A percentile compares a stretch with the other conserved stretches of the same genome.
Conservation (phyloP, 2,797 vertebrate species). For the Crocidura indochinensis region DNA sequence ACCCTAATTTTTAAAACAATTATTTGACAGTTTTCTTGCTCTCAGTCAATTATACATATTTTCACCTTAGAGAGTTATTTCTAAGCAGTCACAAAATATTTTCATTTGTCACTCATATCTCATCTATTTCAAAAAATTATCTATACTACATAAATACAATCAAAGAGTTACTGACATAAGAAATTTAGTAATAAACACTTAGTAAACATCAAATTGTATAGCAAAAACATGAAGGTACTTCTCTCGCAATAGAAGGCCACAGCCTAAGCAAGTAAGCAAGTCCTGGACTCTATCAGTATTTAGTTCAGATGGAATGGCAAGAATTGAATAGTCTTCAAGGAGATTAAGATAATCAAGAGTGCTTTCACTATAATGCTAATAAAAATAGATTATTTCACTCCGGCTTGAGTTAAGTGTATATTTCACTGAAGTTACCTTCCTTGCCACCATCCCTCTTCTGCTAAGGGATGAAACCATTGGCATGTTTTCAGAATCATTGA, state of each 20-base stretch:
- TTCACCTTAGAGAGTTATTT: slow-evolving; percentile 12
- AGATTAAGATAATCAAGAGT: not conserved
- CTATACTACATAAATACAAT: not conserved
- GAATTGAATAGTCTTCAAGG: not conserved
- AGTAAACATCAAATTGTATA: not conserved
- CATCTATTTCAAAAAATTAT: slow-evolving; percentile 19
- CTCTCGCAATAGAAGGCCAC: rapidly evolving
- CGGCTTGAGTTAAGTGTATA: not conserved
- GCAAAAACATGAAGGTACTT: rapidly evolving
- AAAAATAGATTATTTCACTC: slow-evolving; percentile 10
- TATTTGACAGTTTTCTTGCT: slow-evolving; percentile 20
- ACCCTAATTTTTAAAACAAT: not conserved
- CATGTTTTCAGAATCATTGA: slow-evolving; percentile 34
- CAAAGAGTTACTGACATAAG: not conserved
- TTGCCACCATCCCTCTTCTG: not conserved
- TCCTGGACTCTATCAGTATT: not conserved
- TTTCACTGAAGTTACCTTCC: slow-evolving; percentile 23
- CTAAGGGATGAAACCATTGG: not conserved
- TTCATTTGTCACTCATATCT: slow-evolving; percentile 43
- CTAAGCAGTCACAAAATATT: slow-evolving; percentile 13
- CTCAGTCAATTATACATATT: slow-evolving; percentile 30
- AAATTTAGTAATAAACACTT: not conserved
- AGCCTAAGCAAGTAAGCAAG: not conserved
- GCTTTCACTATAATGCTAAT: not conserved
- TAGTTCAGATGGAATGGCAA: not conserved